Evolutionary conservation across 2,888 invertebrate species (phyloP).

Genomic region (Anorthoa munda): DNA sequence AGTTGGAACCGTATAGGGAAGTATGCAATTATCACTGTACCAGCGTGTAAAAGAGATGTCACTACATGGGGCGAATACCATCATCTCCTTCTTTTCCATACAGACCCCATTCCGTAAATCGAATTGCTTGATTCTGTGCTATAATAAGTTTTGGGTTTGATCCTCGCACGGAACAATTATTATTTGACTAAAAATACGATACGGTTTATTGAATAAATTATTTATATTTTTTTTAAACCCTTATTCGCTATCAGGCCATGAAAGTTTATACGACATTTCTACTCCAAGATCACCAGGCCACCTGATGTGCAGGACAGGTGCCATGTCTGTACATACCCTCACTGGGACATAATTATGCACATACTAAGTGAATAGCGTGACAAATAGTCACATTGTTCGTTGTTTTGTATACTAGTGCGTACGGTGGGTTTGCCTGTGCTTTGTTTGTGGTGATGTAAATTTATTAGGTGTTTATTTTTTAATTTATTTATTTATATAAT

Average conservation of each 20-base stretch:
- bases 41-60: too few species aligned
- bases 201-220: neutral
- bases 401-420: constrained; percentile 36
- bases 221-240: neutral
- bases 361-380: constrained; percentile 69
- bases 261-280: constrained; percentile 17
- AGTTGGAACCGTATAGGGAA: neutral
- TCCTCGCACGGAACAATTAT: too few species aligned
- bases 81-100: too few species aligned
- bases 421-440: constrained; percentile 39
- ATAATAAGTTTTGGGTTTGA: neutral
- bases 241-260: neutral
- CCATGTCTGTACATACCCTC: constrained; percentile 54
- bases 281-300: constrained; percentile 46
- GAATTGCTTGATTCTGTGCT: neutral
- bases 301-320: constrained; percentile 60
- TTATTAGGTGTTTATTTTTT: too few species aligned
- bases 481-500: too few species aligned
- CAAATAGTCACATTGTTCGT: constrained; percentile 67
- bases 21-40: neutral
- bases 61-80: neutral
- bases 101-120: neutral
- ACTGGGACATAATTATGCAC: constrained; percentile 67
- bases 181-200: neutral
- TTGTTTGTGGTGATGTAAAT: neutral